These are phyloP conservation scores for Calosoma granatense DNA, from an alignment of 1,140 invertebrate genomes.

Conservation along the genomic window DNA sequence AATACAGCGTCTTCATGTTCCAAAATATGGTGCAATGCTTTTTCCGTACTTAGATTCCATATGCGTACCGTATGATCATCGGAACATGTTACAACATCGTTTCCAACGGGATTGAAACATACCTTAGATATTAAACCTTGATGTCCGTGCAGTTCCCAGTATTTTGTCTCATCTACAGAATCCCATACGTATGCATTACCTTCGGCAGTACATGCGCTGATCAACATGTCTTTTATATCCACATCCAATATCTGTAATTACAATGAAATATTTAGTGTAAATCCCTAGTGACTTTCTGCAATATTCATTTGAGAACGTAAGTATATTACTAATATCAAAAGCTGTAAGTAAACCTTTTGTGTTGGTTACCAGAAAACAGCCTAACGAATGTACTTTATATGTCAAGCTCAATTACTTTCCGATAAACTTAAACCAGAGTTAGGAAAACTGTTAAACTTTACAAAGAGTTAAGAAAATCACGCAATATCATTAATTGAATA, in stretches of 20 bases:
- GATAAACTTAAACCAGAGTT: no score
- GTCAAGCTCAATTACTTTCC: no score
- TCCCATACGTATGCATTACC: constrained; percentile 5
- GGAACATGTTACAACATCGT: constrained; percentile 59
- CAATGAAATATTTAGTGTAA: no score
- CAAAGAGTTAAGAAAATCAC: no score
- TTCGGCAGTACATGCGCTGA: not conserved
- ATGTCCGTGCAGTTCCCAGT: constrained; percentile 4
- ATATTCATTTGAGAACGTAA: no score
- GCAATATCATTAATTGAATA: no score
- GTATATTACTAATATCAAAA: no score
- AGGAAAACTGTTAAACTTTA: no score
- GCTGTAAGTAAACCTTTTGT: no score
- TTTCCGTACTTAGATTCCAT: constrained; percentile 59
- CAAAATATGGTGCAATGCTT: constrained; percentile 55
- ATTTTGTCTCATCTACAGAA: not conserved
- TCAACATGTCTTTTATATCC: not conserved
- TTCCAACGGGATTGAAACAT: constrained; percentile 67
- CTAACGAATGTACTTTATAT: no score
- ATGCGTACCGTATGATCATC: constrained; percentile 62
- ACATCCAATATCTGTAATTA: not conserved
- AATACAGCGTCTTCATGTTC: constrained; percentile 72
- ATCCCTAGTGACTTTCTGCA: no score
- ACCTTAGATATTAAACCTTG: constrained; percentile 38
- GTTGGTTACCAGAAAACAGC: no score